Evolutionary conservation across 1,140 invertebrate genomes (phyloP).

Genomic region (Portunus trituberculatus): DNA sequence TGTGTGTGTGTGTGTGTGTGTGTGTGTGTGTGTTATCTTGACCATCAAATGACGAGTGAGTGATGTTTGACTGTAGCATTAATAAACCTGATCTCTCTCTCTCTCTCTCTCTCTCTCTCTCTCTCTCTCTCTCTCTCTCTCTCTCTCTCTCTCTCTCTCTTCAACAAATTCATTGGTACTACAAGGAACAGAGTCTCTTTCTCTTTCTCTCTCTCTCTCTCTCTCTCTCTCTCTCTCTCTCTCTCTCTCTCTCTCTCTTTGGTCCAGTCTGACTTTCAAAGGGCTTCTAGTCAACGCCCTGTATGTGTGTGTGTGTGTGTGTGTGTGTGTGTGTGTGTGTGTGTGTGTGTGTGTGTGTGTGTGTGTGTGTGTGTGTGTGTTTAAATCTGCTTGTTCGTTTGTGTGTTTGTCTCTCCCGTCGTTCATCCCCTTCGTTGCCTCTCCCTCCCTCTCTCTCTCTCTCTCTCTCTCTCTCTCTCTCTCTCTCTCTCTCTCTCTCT

Average conservation of each 20-base stretch:
- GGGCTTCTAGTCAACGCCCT: not conserved
- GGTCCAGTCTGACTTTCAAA: not conserved
- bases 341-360: not conserved
- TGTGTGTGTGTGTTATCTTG: constrained; percentile 6
- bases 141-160: constrained; percentile 45
- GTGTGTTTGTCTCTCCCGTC: constrained; percentile 2
- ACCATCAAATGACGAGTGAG: not conserved
- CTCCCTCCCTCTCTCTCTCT: not conserved
- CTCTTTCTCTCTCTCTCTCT: constrained; percentile 51
- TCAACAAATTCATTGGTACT: not conserved
- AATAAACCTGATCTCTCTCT: not conserved
- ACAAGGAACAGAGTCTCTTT: constrained; percentile 1
- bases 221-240: constrained; percentile 40
- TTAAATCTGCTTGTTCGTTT: not conserved
- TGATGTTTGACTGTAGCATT: not conserved
- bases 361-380: constrained; percentile 3
- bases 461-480: too few species aligned
- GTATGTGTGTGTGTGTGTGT: constrained; percentile 17
- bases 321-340: constrained; percentile 29
- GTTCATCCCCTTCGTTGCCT: not conserved
- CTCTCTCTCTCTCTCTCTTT: constrained; percentile 48
- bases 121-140: constrained; percentile 51
- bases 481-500: too few species aligned
- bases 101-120: not conserved
- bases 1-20: constrained; percentile 40